phyloP scores from a whole-genome alignment of 30 jellyfish, hydroid and myxozoan species.

The Sanderia malayensis region DNA sequence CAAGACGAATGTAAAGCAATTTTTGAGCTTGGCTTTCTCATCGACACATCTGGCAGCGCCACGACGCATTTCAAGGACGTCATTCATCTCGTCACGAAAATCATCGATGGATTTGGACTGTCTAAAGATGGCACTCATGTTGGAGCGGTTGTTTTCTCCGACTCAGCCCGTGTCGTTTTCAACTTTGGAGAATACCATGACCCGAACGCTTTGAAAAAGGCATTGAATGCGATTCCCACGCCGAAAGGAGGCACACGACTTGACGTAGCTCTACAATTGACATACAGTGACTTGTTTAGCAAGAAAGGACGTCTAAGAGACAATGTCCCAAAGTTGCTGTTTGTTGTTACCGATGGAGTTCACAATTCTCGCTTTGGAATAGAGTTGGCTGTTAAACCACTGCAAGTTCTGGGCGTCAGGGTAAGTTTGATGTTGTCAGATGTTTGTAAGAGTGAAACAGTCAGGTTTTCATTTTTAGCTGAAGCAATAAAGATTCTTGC shows the following conservation, averaged over 20 bases:
- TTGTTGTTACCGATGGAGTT: slow-evolving; percentile 76
- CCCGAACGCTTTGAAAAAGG: slow-evolving; percentile 24
- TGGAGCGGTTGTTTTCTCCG: slow-evolving; percentile 70
- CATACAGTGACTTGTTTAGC: slow-evolving; percentile 52
- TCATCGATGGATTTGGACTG: slow-evolving; percentile 52
- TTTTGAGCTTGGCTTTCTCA: slow-evolving; percentile 65
- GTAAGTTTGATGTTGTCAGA: slow-evolving; percentile 7
- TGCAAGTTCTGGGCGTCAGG: slow-evolving; percentile 59
- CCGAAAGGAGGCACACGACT: slow-evolving; percentile 80
- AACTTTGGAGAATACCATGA: slow-evolving; percentile 39
- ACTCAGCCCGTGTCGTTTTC: slow-evolving; percentile 38
- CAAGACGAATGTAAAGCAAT: slow-evolving; percentile 20
- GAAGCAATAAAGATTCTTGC: no score
- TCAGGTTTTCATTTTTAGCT: no score
- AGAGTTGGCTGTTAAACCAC: slow-evolving; percentile 53
- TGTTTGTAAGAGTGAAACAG: no score
- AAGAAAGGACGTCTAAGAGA: slow-evolving; percentile 14
- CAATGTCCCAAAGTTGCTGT: slow-evolving; percentile 53
- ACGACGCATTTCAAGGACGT: slow-evolving; percentile 52
- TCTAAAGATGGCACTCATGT: slow-evolving; percentile 51
- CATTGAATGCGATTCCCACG: slow-evolving; percentile 53
- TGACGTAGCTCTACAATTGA: slow-evolving; percentile 61
- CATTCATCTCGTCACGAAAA: slow-evolving; percentile 21
- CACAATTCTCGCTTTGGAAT: slow-evolving; percentile 36
- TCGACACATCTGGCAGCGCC: slow-evolving; percentile 89